Evolutionary conservation across 2,113 vertebrate species (phyloP), one percentile per base, ranked within the genome.

Genomic region (Nestor notabilis): DNA sequence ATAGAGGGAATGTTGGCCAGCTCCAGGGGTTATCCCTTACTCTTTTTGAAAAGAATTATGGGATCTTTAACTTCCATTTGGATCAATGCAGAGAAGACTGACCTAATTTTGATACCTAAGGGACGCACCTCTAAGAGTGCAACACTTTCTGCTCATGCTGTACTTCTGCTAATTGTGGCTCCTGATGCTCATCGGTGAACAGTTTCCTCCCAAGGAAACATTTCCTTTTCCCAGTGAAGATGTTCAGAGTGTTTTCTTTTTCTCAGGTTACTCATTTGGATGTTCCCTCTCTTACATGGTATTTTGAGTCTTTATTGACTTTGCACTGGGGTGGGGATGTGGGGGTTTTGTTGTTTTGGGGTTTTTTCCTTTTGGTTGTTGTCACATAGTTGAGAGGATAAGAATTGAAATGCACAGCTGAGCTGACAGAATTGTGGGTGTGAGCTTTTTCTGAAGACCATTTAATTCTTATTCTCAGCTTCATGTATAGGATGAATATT

Each of bases 1-100:
- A 89, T 97, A 97, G 89, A 88, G 76, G 55, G 87, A 96, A 80
- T 82, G 94, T 90, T 97, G 95, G 95, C 95, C 87, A 88, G 66
- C 92, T 86, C 76, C 58, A 81, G 76, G 90, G 96, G 85, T 95
- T 95, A 90, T 94, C 85, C 96, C 83, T 86, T 90, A 74, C 83
- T 94, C 83, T 95, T 95, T 96, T 83, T 86, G 75, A 90, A 93
- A 95, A 93, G 90, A 96, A 92, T 89, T 64, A 86, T 23, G 68
- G 4, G 58, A 88, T 92, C 90, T 96, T 95, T 77, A 63, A 55
- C 87, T 94, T 91, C 50, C 72, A 70, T 64, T 96, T 93, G 87
- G 31, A 86, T 96, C 68, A 80, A 74, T 86, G 53, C 50, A 88
- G 93, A 83, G 66, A 71, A 76, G 84, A 50, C 17, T 23, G 80